Evolutionary conservation across 2,888 invertebrate species (phyloP).

Genomic region (Lasioglossum villosulum): DNA sequence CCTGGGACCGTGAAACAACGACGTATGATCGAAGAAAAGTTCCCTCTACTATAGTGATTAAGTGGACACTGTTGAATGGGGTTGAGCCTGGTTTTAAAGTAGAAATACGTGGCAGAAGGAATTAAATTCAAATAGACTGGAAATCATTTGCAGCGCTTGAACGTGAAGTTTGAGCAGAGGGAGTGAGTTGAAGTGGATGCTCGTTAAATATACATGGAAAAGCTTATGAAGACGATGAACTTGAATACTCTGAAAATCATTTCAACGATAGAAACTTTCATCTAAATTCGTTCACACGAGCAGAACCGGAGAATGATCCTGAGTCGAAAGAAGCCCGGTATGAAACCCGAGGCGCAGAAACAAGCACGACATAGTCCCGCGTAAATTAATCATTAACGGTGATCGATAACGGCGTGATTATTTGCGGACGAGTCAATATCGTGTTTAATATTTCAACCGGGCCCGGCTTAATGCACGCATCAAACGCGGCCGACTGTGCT

Average conservation of each 20-base stretch:
- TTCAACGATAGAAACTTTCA: not conserved
- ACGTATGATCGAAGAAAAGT: not conserved
- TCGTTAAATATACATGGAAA: not conserved
- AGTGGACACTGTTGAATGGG: not conserved
- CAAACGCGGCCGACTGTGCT: conserved; percentile 24
- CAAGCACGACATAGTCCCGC: not conserved
- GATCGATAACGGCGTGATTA: conserved; percentile 31
- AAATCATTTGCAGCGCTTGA: not conserved
- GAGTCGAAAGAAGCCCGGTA: not conserved
- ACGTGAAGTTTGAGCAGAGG: not conserved
- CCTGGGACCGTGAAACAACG: not conserved
- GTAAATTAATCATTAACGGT: conserved; percentile 36
- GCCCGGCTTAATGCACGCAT: conserved; percentile 31
- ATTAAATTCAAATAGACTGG: not conserved
- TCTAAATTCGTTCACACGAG: not conserved
- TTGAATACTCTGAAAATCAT: not conserved
- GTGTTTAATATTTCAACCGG: conserved; percentile 52
- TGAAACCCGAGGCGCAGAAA: not conserved
- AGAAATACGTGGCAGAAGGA: not conserved
- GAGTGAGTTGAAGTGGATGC: not conserved
- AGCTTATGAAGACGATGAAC: not conserved
- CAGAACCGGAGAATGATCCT: not conserved
- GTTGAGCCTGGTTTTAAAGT: not conserved
- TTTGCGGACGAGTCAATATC: conserved; percentile 46
- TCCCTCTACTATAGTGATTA: not conserved